Conservation (phyloP, 2,797 vertebrate genomes). For the Microctenopoma steveboyesi region DNA sequence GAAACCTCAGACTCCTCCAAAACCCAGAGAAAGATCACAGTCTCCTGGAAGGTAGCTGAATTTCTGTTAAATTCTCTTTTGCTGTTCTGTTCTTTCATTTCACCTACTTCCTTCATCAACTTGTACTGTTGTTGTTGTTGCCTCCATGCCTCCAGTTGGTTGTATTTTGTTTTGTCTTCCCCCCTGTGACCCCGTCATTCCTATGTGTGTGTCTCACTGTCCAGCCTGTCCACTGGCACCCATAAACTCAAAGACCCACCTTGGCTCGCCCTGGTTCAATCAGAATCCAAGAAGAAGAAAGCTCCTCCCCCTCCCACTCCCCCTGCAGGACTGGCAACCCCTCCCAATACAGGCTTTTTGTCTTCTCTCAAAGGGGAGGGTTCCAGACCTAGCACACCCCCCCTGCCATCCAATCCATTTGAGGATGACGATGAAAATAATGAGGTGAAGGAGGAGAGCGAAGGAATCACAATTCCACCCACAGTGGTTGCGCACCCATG, state of each 20-base stretch:
- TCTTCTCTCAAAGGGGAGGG: conserved; percentile 88
- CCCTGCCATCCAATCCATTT: conserved; percentile 90
- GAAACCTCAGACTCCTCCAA: conserved; percentile 85
- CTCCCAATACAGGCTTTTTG: conserved; percentile 76
- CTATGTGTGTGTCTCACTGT: conserved; percentile 69
- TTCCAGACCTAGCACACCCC: conserved; percentile 73
- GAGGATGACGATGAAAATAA: conserved; percentile 82
- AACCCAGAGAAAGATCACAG: conserved; percentile 88
- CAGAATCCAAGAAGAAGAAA: conserved; percentile 91
- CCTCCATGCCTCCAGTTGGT: conserved; percentile 39
- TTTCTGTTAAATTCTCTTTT: neutral
- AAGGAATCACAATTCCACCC: conserved; percentile 62
- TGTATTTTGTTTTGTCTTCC: conserved; percentile 48
- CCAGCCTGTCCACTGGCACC: conserved; percentile 76
- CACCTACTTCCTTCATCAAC: conserved; percentile 24
- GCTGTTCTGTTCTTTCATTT: conserved; percentile 17
- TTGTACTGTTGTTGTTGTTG: conserved; percentile 17
- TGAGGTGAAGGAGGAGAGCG: conserved; percentile 57
- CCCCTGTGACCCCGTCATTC: conserved; percentile 61
- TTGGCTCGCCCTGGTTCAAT: conserved; percentile 94
- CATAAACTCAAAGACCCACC: conserved; percentile 92
- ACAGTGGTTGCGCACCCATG: conserved; percentile 88
- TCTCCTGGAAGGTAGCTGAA: conserved; percentile 87
- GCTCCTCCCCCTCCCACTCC: conserved; percentile 88
- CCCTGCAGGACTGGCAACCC: conserved; percentile 59